Evolutionary conservation across 2,113 vertebrate species (phyloP).

Genomic region (Percina caprodes): DNA sequence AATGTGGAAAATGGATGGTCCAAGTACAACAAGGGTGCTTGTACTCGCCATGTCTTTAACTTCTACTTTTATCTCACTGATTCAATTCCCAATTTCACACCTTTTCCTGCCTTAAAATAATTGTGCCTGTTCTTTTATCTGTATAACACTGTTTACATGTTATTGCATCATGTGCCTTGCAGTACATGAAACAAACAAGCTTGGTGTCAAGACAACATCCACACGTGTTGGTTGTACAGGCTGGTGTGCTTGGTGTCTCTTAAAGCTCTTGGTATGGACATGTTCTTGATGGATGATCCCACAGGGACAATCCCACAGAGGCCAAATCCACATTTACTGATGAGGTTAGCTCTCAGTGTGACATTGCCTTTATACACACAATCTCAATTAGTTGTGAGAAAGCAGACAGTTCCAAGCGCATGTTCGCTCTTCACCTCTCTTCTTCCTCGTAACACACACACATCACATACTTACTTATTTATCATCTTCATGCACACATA

Average conservation of each 20-base stretch:
- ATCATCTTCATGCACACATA: conserved; percentile 58
- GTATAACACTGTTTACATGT: conserved; percentile 30
- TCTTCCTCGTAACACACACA: conserved; percentile 13
- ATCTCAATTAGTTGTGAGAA: conserved; percentile 50
- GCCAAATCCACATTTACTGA: conserved; percentile 40
- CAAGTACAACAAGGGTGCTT: not conserved
- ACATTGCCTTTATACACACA: conserved; percentile 19
- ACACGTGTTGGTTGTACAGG: not conserved
- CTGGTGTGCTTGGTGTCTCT: conserved; percentile 5
- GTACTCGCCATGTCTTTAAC: not conserved
- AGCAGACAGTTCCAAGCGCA: conserved; percentile 12
- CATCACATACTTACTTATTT: conserved; percentile 53
- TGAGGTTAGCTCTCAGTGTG: conserved; percentile 23
- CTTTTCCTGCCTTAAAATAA: conserved; percentile 14
- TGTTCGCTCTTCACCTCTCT: conserved; percentile 19
- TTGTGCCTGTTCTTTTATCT: conserved; percentile 33
- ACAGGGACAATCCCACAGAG: conserved; percentile 39
- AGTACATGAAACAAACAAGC: conserved; percentile 1
- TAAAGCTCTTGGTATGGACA: conserved; percentile 12
- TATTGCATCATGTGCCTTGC: conserved; percentile 56
- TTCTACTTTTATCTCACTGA: conserved; percentile 28
- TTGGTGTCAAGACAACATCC: not conserved
- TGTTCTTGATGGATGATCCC: conserved; percentile 49
- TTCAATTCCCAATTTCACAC: conserved; percentile 33
- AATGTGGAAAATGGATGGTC: not conserved